Evolutionary conservation across 1,140 invertebrate genomes (phyloP), one percentile per base, ranked within the genome.

Genomic region (Whitmania pigra): DNA sequence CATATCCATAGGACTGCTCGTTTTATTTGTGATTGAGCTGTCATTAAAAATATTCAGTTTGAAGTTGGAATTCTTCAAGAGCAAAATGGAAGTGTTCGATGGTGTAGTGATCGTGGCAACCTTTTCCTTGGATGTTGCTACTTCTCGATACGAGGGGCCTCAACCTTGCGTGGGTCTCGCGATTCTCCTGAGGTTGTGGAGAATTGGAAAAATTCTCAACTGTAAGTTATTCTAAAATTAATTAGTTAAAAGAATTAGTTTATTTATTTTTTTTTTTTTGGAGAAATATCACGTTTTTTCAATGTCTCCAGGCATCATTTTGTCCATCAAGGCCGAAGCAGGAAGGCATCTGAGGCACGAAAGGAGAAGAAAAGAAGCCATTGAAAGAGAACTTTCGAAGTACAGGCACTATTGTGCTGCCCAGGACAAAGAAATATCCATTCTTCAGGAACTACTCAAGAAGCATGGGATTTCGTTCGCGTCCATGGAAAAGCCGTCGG

Each of bases 61-160:
- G 74, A 71, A 81, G n/a, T 53, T 79, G 36, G 76, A 76, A 17
- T 83, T 82, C 73, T 82, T 83, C 72, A 76, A 76, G 43, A 78
- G 80, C 73, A 83, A 82, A 72, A 60, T 81, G 71, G 82, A 83
- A 71, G 53, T 83, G 71, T 82, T 83, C 78, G 82, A 83, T 77
- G 80, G 79, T 18, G 40, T 82, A 69, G 75, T 83, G 36, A 79
- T 83, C 7, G 75, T 82, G 53, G 75, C 81, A 0, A 82, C 82
- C 13, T 81, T 83, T 75, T 75, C 79, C n/a, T 77, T 83, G 63
- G 81, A 82, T 72, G 77, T 83, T 72, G 74, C 79, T 7, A 82
- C 80, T 73, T 63, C 75, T 25, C 74, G 77, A 66, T 70, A 75
- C 15, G 74, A 78, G 43, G 78, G 78, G n/a, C 76, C 77, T 0